Evolutionary conservation across 2,888 invertebrate genomes (phyloP).

Genomic region (Dorcus hopei): DNA sequence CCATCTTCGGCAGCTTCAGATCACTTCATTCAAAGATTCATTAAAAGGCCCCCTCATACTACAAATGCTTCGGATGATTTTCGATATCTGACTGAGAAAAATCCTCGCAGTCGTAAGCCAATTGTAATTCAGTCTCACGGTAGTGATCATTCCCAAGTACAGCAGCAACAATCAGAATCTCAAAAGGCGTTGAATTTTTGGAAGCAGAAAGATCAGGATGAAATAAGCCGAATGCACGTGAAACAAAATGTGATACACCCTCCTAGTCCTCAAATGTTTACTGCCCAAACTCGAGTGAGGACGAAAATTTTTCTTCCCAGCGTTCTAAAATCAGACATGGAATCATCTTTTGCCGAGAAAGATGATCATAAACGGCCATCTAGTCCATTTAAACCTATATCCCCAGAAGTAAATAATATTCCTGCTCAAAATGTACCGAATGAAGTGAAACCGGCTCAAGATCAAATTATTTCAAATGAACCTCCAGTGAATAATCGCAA

Average conservation of each 20-base stretch:
- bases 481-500: slow-evolving; percentile 54
- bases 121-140: slow-evolving; percentile 58
- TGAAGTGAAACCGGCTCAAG: slow-evolving; percentile 41
- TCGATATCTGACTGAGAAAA: slow-evolving; percentile 69
- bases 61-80: slow-evolving; percentile 43
- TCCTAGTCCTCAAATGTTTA: slow-evolving; percentile 43
- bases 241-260: slow-evolving; percentile 23
- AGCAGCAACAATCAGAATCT: slow-evolving; percentile 16
- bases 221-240: slow-evolving; percentile 13
- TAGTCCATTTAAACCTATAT: slow-evolving; percentile 26
- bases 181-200: slow-evolving; percentile 62
- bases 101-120: slow-evolving; percentile 69
- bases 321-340: slow-evolving; percentile 29
- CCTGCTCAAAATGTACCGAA: slow-evolving; percentile 38
- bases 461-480: slow-evolving; percentile 25
- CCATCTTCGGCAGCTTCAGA: slow-evolving; percentile 48
- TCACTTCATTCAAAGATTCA: slow-evolving; percentile 30
- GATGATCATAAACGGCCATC: slow-evolving; percentile 7
- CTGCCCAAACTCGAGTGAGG: slow-evolving; percentile 42
- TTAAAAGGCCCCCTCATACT: slow-evolving; percentile 21
- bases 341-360: background rate
- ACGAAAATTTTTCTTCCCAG: slow-evolving; percentile 44
- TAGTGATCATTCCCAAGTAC: background rate
- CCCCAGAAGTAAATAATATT: slow-evolving; percentile 1
- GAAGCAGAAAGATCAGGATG: slow-evolving; percentile 57